Percentiles rank a stretch among this genome's conserved stretches.
Evolutionary conservation across 2,113 vertebrate genomes (phyloP).

Genomic region (Corythornis cristatus): DNA sequence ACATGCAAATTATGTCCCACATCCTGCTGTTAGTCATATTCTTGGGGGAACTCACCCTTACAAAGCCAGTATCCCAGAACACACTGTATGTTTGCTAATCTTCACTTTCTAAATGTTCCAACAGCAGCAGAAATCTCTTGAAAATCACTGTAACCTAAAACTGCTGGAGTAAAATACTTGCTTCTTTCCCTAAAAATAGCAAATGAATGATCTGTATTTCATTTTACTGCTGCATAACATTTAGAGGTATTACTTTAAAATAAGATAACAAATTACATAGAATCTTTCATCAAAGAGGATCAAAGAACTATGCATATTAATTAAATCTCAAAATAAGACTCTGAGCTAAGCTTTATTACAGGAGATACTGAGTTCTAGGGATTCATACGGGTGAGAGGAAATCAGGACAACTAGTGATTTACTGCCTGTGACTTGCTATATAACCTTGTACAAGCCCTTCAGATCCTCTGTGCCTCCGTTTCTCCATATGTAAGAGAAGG

Average conservation of each 20-base stretch:
- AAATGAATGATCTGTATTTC: neutral
- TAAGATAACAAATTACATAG: neutral
- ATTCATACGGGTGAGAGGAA: neutral
- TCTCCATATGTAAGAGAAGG: neutral
- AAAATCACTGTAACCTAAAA: constrained; percentile 1
- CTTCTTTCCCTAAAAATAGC: constrained; percentile 23
- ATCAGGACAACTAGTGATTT: constrained; percentile 32
- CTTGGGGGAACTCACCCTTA: constrained; percentile 43
- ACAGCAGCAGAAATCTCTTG: constrained; percentile 18
- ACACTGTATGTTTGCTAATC: constrained; percentile 54
- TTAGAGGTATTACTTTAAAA: constrained; percentile 34
- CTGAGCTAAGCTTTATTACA: constrained; percentile 42
- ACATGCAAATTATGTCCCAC: constrained; percentile 69
- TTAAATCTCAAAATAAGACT: constrained; percentile 28
- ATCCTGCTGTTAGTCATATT: constrained; percentile 69
- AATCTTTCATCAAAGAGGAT: constrained; percentile 19
- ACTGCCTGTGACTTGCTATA: neutral
- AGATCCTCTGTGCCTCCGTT: neutral
- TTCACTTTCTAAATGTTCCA: constrained; percentile 47
- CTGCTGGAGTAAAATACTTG: neutral
- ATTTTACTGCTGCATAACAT: neutral
- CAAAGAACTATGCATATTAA: constrained; percentile 51
- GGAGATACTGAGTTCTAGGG: neutral
- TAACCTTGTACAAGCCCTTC: neutral
- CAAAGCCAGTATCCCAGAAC: constrained; percentile 54